phyloP scores from a whole-genome alignment of 1,140 invertebrate genomes.

The Melitaea cinxia region DNA sequence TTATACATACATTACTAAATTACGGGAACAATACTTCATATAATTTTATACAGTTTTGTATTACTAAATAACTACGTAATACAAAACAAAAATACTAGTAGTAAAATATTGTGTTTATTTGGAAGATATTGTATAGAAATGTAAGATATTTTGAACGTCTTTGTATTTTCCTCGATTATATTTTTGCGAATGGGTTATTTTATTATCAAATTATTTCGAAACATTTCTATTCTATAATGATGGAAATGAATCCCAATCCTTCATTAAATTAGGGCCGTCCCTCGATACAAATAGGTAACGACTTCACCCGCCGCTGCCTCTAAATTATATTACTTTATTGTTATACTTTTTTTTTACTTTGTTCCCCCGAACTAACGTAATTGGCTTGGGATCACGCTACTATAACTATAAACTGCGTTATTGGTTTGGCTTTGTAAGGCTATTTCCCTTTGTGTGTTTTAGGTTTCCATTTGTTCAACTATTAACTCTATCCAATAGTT shows the following conservation, averaged over 20 bases:
- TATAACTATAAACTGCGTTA: conserved; percentile 74
- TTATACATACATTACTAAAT: no score
- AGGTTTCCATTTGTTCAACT: conserved; percentile 33
- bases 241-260: conserved; percentile 65
- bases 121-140: no score
- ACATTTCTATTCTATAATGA: conserved; percentile 58
- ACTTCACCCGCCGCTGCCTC: conserved; percentile 59
- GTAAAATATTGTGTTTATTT: no score
- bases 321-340: conserved; percentile 81
- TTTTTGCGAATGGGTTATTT: conserved; percentile 8
- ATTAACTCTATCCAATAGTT: conserved; percentile 32
- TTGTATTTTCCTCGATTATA: background rate
- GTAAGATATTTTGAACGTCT: no score
- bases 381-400: conserved; percentile 77
- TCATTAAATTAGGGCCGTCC: conserved; percentile 75
- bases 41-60: no score
- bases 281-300: conserved; percentile 71
- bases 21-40: no score
- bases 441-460: conserved; percentile 39
- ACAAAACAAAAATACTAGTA: no score
- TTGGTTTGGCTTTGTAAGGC: conserved; percentile 67
- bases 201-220: conserved; percentile 31
- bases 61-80: no score
- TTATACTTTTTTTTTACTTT: conserved; percentile 75
- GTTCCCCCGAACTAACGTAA: conserved; percentile 75